Evolutionary conservation across 1,140 invertebrate species (phyloP).

Genomic region (Latrodectus geometricus): DNA sequence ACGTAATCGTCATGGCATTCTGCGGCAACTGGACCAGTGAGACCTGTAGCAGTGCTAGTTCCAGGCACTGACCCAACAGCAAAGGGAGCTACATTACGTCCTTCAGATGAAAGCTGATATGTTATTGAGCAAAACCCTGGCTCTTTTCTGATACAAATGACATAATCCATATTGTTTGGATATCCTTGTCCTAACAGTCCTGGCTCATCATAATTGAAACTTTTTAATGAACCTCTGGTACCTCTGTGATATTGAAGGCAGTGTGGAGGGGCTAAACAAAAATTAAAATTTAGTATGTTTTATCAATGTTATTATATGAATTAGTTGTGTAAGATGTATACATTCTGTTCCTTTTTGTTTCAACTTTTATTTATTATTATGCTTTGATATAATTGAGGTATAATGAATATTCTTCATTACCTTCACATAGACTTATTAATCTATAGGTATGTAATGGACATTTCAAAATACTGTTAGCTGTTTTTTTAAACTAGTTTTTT

Average conservation of each 20-base stretch:
- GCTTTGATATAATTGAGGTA: too few relatives aligned
- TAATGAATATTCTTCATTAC: too few relatives aligned
- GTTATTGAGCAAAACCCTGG: slow-evolving; percentile 70
- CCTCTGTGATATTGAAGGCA: slow-evolving; percentile 83
- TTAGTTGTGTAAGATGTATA: too few relatives aligned
- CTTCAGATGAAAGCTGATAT: slow-evolving; percentile 68
- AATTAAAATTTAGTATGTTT: not conserved
- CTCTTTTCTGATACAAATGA: slow-evolving; percentile 66
- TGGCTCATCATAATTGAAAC: slow-evolving; percentile 74
- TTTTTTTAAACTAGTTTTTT: too few relatives aligned
- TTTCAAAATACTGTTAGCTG: too few relatives aligned
- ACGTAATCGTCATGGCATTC: slow-evolving; percentile 65
- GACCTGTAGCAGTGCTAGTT: not conserved
- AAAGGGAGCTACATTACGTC: slow-evolving; percentile 59
- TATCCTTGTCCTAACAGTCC: slow-evolving; percentile 59
- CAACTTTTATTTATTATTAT: too few relatives aligned
- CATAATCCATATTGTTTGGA: slow-evolving; percentile 74
- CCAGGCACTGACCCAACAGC: slow-evolving; percentile 62
- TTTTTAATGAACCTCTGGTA: slow-evolving; percentile 76
- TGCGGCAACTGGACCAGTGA: slow-evolving; percentile 41
- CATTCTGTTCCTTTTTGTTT: too few relatives aligned
- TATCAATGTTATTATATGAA: too few relatives aligned
- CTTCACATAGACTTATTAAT: too few relatives aligned
- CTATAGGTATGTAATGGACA: too few relatives aligned
- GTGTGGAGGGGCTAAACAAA: slow-evolving; percentile 76